Conservation (phyloP, 2,113 vertebrate species). For the Oxygymnocypris stewartii region DNA sequence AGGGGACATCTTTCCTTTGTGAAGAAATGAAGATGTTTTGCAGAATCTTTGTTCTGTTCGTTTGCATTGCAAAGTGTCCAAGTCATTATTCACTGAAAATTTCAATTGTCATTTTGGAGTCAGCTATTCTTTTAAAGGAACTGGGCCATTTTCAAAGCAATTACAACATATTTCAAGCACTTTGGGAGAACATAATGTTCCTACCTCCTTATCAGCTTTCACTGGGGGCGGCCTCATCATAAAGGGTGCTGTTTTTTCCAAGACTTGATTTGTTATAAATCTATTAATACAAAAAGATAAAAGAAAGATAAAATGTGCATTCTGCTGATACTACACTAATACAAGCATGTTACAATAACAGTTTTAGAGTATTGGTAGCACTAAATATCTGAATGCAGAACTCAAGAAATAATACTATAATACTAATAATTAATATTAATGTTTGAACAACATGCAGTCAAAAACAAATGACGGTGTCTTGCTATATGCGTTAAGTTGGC, state of each 20-base stretch:
- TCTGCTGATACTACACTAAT: neutral
- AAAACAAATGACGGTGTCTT: neutral
- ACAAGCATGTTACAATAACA: neutral
- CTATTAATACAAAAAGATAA: slow-evolving; percentile 64
- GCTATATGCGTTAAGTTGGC: neutral
- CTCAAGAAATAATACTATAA: neutral
- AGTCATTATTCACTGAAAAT: neutral
- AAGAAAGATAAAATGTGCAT: slow-evolving; percentile 33
- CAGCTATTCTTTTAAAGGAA: neutral
- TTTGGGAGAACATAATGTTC: slow-evolving; percentile 30
- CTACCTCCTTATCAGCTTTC: slow-evolving; percentile 79
- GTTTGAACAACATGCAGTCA: neutral
- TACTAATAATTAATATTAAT: neutral
- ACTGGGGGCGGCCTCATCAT: slow-evolving; percentile 65
- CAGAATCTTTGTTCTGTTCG: neutral
- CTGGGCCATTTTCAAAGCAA: neutral
- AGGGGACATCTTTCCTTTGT: neutral
- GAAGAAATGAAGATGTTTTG: neutral
- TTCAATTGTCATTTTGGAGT: neutral
- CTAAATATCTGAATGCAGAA: neutral
- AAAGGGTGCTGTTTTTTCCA: slow-evolving; percentile 69
- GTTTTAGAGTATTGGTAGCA: neutral
- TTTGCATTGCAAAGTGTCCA: neutral
- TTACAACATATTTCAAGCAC: slow-evolving; percentile 6
- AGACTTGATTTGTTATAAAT: slow-evolving; percentile 74